A percentile compares a stretch with the other conserved stretches of the same genome.
Conservation (phyloP, 2,113 vertebrate genomes). For the Rhipidura dahli region DNA sequence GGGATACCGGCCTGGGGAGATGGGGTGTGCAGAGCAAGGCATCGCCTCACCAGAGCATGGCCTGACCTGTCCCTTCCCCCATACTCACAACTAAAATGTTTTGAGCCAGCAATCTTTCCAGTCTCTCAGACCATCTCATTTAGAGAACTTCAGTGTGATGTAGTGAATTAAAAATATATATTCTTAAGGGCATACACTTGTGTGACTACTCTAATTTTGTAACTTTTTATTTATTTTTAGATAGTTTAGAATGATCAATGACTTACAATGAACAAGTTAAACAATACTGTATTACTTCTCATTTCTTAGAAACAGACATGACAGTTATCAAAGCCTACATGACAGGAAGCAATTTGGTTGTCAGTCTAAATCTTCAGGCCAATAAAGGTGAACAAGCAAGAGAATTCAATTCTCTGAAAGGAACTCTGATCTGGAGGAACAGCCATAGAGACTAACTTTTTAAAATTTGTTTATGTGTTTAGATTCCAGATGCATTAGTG, state of each 20-base stretch:
- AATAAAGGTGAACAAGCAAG: not conserved
- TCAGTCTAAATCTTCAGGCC: not conserved
- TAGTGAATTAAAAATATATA: not conserved
- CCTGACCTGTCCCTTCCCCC: not conserved
- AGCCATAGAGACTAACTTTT: not conserved
- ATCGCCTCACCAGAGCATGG: accelerated
- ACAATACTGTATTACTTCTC: not conserved
- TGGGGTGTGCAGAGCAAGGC: too few relatives aligned
- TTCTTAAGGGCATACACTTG: not conserved
- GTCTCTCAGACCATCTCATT: not conserved
- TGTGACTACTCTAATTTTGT: not conserved
- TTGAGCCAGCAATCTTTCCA: not conserved
- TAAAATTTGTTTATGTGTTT: not conserved
- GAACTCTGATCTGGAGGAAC: not conserved
- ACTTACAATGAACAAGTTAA: not conserved
- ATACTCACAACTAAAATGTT: not conserved
- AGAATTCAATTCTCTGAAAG: not conserved
- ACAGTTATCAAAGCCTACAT: not conserved
- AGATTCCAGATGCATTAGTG: not conserved
- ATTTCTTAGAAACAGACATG: not conserved
- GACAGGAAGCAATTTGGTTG: not conserved
- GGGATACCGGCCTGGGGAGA: not conserved
- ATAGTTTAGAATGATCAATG: not conserved
- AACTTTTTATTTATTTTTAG: not conserved
- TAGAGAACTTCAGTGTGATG: not conserved